Base-by-base conservation (phyloP, 2,888 invertebrate genomes). In the Eupeodes latifasciatus region DNA sequence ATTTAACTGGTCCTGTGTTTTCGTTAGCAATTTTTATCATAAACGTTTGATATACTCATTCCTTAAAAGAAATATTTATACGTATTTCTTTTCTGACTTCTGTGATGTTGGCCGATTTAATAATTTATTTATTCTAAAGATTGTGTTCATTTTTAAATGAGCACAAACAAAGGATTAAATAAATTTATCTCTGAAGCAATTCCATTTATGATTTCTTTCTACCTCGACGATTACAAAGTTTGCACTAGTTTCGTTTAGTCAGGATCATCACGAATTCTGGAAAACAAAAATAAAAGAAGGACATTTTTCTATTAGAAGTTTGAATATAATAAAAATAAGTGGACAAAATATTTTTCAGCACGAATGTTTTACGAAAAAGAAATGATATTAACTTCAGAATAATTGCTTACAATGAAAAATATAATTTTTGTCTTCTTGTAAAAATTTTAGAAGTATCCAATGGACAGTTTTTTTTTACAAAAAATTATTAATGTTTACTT, bases 211-310 rank as follows among this genome's bases (percentile, higher is more conserved):
- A 81, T 89, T 90, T 90, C 85, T 89, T 90, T 86, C 89, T 90
- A 71, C 90, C 90, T 90, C 90, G 90, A 88, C 90, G 90, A 89
- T 90, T 90, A 89, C 90, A 90, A 85, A 89, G 82, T 90, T 90
- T 91, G 88, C 93, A 94, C 95, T 97, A 97, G 95, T 97, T 96
- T 95, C 96, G 96, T 94, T 97, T 96, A 92, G 97, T 97, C 94
- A 97, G 94, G 94, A 97, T 97, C 95, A 96, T 96, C 93, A 97
- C 97, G 93, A 97, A 97, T 94, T 97, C 97, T 97, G 95, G 4
- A 90, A 89, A 34, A 44, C 5, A 71, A 19, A 75, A 10, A 74
- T 95, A 40, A 14, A 40, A 27, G 19, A 27, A 27, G 27, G 27
- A 27, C 2, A 27, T 27, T 27, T 27, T 27, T 27, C 2, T 1